Conservation (phyloP, 2,113 vertebrate species). For the Lycaon pictus region DNA sequence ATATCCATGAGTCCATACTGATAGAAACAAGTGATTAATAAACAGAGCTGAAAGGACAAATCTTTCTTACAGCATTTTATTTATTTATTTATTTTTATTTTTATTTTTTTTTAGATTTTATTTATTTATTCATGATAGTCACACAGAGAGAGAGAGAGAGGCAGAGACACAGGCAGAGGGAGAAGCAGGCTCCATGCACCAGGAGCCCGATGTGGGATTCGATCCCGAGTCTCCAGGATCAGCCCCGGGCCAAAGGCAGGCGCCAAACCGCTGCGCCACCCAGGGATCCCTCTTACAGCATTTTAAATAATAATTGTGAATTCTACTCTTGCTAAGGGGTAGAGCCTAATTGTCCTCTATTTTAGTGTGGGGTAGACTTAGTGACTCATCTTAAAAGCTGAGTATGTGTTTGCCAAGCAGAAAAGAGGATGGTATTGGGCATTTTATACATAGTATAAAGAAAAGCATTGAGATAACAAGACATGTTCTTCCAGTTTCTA, state of each 20-base stretch:
- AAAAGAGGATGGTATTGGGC: not conserved
- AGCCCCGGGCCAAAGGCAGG: no score
- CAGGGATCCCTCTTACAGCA: no score
- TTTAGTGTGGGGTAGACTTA: not conserved
- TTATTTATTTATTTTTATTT: no score
- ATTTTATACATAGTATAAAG: not conserved
- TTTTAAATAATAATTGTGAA: not conserved
- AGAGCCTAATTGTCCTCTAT: not conserved
- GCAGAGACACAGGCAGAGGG: no score
- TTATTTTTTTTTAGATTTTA: no score
- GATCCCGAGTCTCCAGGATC: no score
- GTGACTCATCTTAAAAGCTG: not conserved
- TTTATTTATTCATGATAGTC: no score
- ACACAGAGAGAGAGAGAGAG: no score
- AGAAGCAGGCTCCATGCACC: no score
- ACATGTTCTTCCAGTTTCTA: not conserved
- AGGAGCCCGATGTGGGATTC: no score
- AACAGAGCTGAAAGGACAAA: not conserved
- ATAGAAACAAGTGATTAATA: not conserved
- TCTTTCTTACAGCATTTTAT: not conserved
- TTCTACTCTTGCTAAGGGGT: not conserved
- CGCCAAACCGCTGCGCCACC: no score
- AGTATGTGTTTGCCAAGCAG: not conserved
- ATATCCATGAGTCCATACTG: not conserved
- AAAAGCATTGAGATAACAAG: not conserved